Base-by-base conservation (phyloP, 1,140 invertebrate species). In the Ditylenchus dipsaci region DNA sequence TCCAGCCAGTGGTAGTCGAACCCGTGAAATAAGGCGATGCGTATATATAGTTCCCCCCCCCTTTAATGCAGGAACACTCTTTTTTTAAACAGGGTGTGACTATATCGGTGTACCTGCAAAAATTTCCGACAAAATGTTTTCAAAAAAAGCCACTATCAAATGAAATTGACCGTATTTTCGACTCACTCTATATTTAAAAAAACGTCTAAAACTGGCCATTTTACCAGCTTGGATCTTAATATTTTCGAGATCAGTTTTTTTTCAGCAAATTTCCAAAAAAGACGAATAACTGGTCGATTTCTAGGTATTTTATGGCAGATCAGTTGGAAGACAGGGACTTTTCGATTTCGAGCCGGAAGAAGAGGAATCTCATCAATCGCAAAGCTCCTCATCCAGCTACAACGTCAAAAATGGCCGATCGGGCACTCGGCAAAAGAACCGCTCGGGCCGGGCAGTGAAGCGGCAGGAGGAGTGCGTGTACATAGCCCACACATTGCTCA, bases 401-500 rank as follows among this genome's bases (percentile, higher is more conserved):
- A 29, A 1, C 15, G 5, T n/a, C 8, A 56, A 42, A 9, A 33
- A 19, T 3, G 5, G 9, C 63, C 30, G 13, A 19, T 38, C 23
- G 21, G 47, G 33, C 67, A 43, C 27, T 64, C 26, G 26, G 19
- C 70, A 72, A 29, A 72, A 72, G 33, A 72, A 72, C 53, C 69
- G 70, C 15, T 45, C 29, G 1, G 70, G 70, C 17, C 27, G 69
- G 19, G 56, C 19, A 47, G 43, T 30, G 57, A 72, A 69, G 27
- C 19, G 47, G n/a, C 17, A 17, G 1, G 21, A 27, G 8, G 68
- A 72, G 45, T 67, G 72, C 42, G 27, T 72, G 15, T 72, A 72
- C 43, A 47, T 72, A 9, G 70, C 70, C 1, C 70, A 72, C 47
- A 71, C 70, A 1, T 45, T 72, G 7, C 43, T 72, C n/a, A 72